phyloP scores from a whole-genome alignment of 2,888 invertebrate species.

The Hirtodrosophila duncani region DNA sequence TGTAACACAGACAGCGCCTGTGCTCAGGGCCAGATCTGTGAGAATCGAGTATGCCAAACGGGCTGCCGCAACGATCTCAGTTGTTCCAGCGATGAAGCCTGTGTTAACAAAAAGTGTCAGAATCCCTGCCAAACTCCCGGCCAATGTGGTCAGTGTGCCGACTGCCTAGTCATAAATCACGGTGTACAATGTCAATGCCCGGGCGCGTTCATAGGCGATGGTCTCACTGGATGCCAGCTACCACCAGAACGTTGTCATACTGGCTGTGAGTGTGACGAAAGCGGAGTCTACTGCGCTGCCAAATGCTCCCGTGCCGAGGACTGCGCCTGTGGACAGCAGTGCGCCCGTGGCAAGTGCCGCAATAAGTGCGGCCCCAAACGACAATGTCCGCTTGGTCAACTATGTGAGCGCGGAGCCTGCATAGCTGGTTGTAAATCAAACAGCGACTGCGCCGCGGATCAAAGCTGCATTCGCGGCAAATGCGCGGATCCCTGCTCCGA shows the following conservation, averaged over 20 bases:
- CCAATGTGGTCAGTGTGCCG: slow-evolving; percentile 90
- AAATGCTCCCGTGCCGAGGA: slow-evolving; percentile 83
- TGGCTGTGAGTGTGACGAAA: slow-evolving; percentile 88
- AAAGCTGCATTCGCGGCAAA: slow-evolving; percentile 85
- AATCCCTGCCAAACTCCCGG: slow-evolving; percentile 86
- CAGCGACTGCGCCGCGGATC: slow-evolving; percentile 87
- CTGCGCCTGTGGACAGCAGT: slow-evolving; percentile 90
- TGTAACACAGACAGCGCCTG: slow-evolving; percentile 93
- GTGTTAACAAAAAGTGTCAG: slow-evolving; percentile 89
- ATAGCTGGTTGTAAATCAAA: slow-evolving; percentile 88
- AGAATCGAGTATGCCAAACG: slow-evolving; percentile 89
- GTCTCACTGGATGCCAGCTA: slow-evolving; percentile 86
- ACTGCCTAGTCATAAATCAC: slow-evolving; percentile 90
- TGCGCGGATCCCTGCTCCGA: slow-evolving; percentile 86
- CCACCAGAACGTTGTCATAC: slow-evolving; percentile 86
- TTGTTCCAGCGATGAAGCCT: slow-evolving; percentile 87
- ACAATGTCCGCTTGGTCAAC: slow-evolving; percentile 86
- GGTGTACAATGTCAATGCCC: slow-evolving; percentile 92
- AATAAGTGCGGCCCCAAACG: slow-evolving; percentile 84
- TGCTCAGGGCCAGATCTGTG: slow-evolving; percentile 89
- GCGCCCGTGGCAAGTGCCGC: slow-evolving; percentile 86
- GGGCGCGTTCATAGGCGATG: slow-evolving; percentile 88
- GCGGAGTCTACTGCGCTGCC: slow-evolving; percentile 86
- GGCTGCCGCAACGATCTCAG: slow-evolving; percentile 92
- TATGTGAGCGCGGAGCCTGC: slow-evolving; percentile 86